Evolutionary conservation across 2,113 vertebrate species (phyloP), one percentile per base, ranked within the genome.

Genomic region (Epinephelus cyanopodus): DNA sequence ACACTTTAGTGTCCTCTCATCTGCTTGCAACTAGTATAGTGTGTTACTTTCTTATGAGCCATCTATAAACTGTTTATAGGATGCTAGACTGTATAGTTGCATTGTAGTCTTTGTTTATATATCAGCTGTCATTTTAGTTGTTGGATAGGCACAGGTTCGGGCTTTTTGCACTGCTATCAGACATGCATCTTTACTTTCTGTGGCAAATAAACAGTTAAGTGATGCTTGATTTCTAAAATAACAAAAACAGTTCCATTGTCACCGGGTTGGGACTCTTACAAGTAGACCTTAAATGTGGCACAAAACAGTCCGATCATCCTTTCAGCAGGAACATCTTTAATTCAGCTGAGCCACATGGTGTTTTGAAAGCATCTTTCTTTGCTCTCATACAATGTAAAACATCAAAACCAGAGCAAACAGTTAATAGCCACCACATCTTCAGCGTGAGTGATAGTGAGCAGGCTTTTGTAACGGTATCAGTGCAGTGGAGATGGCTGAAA

Each of bases 381-480:
- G 66, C 58, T 70, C 74, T 79, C 17, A 23, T 61, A 81, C 67
- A 83, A 69, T 85, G 63, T 56, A 74, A 78, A 81, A 82, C 86
- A 87, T 81, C 63, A 60, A 74, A 89, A 87, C 65, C 75, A 45
- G 82, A 85, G 48, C 71, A 75, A 79, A 89, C 74, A 29, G 27
- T 77, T 84, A 84, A 83, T 54, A 64, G 68, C 47, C 64, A 15
- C 76, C 39, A 9, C 87, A 61, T 65, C 79, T 79, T 74, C 62
- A 56, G 76, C 33, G 19, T 60, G 83, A 83, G 74, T 81, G 85
- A 89, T 84, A 79, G 81, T 39, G 71, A 78, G 85, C 82, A 60
- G 61, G 61, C 79, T 82, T 92, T 88, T 80, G 83, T 89, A 87
- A 85, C n/a, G 58, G 74, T 78, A 83, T 80, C 84, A 86, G 53